phyloP scores from a whole-genome alignment of 2,113 vertebrate genomes.

The Hemiprocne comata region DNA sequence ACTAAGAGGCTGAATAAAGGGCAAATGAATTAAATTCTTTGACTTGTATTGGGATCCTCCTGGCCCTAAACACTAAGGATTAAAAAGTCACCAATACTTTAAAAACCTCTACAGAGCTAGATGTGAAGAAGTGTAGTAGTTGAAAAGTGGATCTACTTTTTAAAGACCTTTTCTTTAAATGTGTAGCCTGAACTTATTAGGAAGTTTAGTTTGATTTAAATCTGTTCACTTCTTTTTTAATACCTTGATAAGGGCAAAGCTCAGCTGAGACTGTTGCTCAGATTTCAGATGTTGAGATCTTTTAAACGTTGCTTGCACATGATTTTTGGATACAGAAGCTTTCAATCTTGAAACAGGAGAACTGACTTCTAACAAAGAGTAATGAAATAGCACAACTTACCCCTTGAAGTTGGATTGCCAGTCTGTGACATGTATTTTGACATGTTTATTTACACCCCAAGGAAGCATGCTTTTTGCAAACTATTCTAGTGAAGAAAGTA shows the following conservation, averaged over 20 bases:
- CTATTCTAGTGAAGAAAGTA: not conserved
- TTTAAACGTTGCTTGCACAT: not conserved
- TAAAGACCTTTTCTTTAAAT: not conserved
- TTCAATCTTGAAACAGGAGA: not conserved
- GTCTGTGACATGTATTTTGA: not conserved
- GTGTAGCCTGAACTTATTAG: not conserved
- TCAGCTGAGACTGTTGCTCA: not conserved
- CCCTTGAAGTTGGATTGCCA: not conserved
- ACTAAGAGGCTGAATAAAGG: not conserved
- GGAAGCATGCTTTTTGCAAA: not conserved
- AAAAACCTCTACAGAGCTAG: not conserved
- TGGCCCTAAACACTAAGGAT: not conserved
- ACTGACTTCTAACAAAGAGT: not conserved
- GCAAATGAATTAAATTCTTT: not conserved
- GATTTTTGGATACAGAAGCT: not conserved
- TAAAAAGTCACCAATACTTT: not conserved
- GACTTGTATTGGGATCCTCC: not conserved
- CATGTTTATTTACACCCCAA: not conserved
- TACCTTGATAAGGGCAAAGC: not conserved
- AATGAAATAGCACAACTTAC: not conserved
- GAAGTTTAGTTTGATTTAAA: not conserved
- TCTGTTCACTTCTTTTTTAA: not conserved
- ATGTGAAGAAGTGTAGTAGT: not conserved
- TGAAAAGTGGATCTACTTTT: not conserved
- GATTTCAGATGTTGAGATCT: not conserved